Evolutionary conservation across 2,888 invertebrate genomes (phyloP).

Genomic region (Trachelus tabidus): DNA sequence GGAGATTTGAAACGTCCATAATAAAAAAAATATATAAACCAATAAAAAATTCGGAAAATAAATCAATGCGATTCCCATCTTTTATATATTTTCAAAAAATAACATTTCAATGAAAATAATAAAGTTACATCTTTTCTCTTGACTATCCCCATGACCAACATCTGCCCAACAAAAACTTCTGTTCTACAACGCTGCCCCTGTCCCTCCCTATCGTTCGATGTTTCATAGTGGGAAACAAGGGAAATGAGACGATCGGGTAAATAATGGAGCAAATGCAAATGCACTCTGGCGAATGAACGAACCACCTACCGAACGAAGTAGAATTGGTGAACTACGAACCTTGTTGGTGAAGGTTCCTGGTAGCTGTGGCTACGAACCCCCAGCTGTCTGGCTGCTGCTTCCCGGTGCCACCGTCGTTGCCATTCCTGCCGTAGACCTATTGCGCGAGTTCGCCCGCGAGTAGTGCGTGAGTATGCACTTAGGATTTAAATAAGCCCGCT

Average conservation of each 20-base stretch:
- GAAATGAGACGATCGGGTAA: conserved; percentile 50
- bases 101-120: neutral
- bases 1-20: neutral
- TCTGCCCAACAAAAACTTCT: neutral
- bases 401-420: neutral
- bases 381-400: neutral
- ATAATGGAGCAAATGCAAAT: conserved; percentile 56
- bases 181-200: neutral
- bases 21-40: neutral
- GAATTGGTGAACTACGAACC: neutral
- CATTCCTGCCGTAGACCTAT: neutral
- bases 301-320: conserved; percentile 5
- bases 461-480: conserved; percentile 49
- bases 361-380: neutral
- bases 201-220: neutral
- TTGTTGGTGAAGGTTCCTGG: neutral
- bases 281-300: conserved; percentile 41
- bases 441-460: conserved; percentile 8
- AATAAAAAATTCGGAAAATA: neutral
- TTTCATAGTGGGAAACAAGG: conserved; percentile 31
- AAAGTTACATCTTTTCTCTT: neutral
- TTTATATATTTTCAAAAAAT: neutral
- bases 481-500: conserved; percentile 57
- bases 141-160: neutral
- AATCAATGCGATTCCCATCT: too few relatives aligned